Conservation (phyloP, 2,797 vertebrate species). For the Hemitrygon akajei region DNA sequence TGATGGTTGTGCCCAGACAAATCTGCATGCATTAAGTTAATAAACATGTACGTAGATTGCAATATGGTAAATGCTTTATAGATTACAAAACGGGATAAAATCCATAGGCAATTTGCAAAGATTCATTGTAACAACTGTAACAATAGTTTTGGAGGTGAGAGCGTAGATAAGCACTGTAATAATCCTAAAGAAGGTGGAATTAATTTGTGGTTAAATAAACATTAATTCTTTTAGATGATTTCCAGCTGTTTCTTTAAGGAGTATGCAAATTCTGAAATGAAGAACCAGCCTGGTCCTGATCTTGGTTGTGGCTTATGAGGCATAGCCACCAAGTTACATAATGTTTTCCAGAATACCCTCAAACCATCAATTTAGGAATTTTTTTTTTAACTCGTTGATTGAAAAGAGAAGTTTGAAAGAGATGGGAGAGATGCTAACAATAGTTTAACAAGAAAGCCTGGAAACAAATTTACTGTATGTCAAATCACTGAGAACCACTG, state of each 20-base stretch:
- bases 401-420: not conserved
- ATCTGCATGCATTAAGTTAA: not conserved
- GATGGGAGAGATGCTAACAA: not conserved
- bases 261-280: not conserved
- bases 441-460: not conserved
- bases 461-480: not conserved
- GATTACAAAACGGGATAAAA: not conserved
- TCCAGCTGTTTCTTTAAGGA: not conserved
- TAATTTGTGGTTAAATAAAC: not conserved
- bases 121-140: not conserved
- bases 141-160: not conserved
- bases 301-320: not conserved
- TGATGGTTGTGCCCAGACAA: not conserved
- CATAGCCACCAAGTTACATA: not conserved
- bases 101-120: constrained; percentile 8
- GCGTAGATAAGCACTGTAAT: not conserved
- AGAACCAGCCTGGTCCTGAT: not conserved
- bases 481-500: not conserved
- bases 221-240: not conserved
- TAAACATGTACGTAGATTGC: not conserved
- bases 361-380: not conserved
- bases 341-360: not conserved
- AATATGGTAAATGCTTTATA: not conserved
- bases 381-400: not conserved
- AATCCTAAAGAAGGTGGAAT: not conserved